Conservation (phyloP, 1,140 invertebrate genomes). For the Scaptomyza pallida region DNA sequence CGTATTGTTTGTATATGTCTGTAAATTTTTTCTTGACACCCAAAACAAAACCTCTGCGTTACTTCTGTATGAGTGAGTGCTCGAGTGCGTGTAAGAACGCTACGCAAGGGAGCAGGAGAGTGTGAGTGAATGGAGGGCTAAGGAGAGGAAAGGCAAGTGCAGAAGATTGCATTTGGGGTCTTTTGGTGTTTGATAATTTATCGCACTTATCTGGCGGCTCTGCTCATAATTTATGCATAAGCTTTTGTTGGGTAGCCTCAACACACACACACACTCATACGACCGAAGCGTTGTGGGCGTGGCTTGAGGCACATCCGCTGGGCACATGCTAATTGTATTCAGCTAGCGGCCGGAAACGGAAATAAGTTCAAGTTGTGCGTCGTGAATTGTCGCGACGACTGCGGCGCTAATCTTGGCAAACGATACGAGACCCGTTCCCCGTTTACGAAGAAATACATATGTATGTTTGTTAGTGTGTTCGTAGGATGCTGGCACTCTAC, state of each 20-base stretch:
- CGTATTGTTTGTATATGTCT: constrained; percentile 19
- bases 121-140: constrained; percentile 10
- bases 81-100: too few relatives aligned
- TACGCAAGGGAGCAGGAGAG: too few relatives aligned
- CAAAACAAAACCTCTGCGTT: constrained; percentile 45
- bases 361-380: constrained; percentile 71
- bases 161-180: constrained; percentile 63
- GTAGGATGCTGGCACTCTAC: not conserved
- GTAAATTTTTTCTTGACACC: constrained; percentile 60
- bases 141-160: constrained; percentile 38
- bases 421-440: constrained; percentile 9
- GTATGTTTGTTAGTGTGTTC: too few relatives aligned
- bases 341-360: constrained; percentile 74
- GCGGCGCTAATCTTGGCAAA: constrained; percentile 70
- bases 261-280: not conserved
- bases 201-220: constrained; percentile 70
- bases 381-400: constrained; percentile 54
- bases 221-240: constrained; percentile 75
- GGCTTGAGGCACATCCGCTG: constrained; percentile 6
- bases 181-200: constrained; percentile 67
- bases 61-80: not conserved
- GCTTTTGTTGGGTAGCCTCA: constrained; percentile 58
- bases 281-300: constrained; percentile 21
- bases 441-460: not conserved
- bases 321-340: constrained; percentile 65